Evolutionary conservation across 2,113 vertebrate genomes (phyloP).

Genomic region (Protomyctophum bolini): DNA sequence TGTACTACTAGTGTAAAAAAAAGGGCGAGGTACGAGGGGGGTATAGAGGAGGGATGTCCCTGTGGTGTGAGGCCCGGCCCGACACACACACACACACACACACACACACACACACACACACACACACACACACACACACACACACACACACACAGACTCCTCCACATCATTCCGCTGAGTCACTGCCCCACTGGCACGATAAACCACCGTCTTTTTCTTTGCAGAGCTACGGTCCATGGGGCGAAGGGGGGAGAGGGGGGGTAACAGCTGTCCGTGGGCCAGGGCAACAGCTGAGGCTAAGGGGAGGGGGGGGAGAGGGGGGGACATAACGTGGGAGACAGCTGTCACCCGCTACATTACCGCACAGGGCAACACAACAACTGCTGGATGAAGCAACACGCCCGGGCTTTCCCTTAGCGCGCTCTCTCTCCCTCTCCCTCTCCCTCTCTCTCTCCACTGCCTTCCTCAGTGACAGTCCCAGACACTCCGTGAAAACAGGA

Average conservation of each 20-base stretch:
- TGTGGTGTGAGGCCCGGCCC: slow-evolving; percentile 31
- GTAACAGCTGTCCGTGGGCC: slow-evolving; percentile 90
- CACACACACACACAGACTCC: too few relatives aligned
- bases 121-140: too few relatives aligned
- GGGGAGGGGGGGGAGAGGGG: slow-evolving; percentile 77
- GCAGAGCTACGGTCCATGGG: slow-evolving; percentile 76
- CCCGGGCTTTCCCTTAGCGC: slow-evolving; percentile 58
- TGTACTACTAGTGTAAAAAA: too few relatives aligned
- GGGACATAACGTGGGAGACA: slow-evolving; percentile 79
- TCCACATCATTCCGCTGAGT: slow-evolving; percentile 81
- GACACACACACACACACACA: too few relatives aligned
- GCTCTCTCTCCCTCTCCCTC: slow-evolving; percentile 37
- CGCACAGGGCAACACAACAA: slow-evolving; percentile 73
- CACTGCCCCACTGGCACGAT: slow-evolving; percentile 77
- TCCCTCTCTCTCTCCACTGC: slow-evolving; percentile 19
- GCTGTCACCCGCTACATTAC: slow-evolving; percentile 86
- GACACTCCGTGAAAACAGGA: too few relatives aligned
- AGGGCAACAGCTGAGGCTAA: slow-evolving; percentile 91
- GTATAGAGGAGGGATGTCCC: slow-evolving; percentile 31
- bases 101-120: too few relatives aligned
- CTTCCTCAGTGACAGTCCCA: slow-evolving; percentile 30
- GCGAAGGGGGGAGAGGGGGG: slow-evolving; percentile 65
- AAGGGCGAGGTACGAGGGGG: too few relatives aligned
- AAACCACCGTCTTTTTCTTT: slow-evolving; percentile 85
- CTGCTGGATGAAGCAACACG: slow-evolving; percentile 64